phyloP scores from a whole-genome alignment of 1,140 invertebrate species.

The Drosophila pachea region DNA sequence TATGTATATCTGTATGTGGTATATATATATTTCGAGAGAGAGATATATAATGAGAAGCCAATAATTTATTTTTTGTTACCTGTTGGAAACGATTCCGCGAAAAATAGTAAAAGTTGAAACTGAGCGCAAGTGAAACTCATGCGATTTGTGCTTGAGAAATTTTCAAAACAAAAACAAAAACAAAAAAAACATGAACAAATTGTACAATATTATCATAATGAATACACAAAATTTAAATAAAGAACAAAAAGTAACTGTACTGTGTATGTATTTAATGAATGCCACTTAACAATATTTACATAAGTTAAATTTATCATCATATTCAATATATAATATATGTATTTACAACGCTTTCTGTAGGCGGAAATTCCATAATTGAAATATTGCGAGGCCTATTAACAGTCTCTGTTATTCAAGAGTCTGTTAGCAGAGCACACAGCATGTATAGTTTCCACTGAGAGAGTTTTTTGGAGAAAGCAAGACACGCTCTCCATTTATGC shows the following conservation, averaged over 20 bases:
- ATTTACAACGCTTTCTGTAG: not conserved
- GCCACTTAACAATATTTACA: conserved; percentile 6
- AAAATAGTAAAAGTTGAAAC: conserved; percentile 69
- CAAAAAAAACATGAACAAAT: conserved; percentile 56
- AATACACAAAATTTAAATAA: conserved; percentile 77
- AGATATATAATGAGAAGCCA: conserved; percentile 50
- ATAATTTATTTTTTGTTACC: conserved; percentile 78
- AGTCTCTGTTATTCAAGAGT: conserved; percentile 7
- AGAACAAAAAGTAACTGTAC: conserved; percentile 66
- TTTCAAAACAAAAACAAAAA: conserved; percentile 33
- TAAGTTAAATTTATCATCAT: not conserved
- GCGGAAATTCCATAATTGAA: conserved; percentile 3
- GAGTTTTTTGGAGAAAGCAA: not conserved
- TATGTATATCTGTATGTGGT: too few relatives aligned
- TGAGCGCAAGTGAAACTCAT: conserved; percentile 40
- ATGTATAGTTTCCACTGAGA: not conserved
- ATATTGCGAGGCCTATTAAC: not conserved
- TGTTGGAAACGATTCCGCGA: conserved; percentile 74
- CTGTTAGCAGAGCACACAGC: not conserved
- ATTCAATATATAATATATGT: conserved; percentile 1
- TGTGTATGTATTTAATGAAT: not conserved
- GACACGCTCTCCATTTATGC: not conserved
- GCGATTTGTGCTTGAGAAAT: conserved; percentile 41
- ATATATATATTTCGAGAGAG: conserved; percentile 28
- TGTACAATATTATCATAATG: conserved; percentile 77